These are phyloP conservation scores for Colius striatus DNA, from an alignment of 2,113 vertebrate species.

Conservation along the genomic window DNA sequence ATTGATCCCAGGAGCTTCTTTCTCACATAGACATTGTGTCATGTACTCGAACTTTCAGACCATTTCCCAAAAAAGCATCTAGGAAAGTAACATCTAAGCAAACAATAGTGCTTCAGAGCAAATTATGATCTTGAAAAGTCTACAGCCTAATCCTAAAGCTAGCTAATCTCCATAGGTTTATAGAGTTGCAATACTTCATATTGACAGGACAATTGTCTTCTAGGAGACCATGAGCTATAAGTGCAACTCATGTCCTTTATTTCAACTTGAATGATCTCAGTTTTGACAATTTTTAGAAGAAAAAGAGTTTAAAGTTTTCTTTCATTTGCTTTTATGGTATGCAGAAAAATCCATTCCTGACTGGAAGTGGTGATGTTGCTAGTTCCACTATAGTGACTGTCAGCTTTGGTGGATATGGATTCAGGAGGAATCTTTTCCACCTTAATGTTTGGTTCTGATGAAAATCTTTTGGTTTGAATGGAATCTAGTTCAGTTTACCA, in stretches of 20 bases:
- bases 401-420: not conserved
- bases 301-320: not conserved
- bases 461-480: not conserved
- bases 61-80: not conserved
- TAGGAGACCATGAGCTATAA: not conserved
- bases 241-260: not conserved
- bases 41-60: not conserved
- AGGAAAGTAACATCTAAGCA: not conserved
- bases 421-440: not conserved
- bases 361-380: not conserved
- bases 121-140: not conserved
- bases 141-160: not conserved
- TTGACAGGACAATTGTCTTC: not conserved
- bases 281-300: not conserved
- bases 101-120: not conserved
- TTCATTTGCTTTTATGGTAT: not conserved
- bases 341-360: not conserved
- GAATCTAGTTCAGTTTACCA: not conserved
- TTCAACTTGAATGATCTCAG: not conserved
- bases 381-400: not conserved
- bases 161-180: not conserved
- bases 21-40: not conserved
- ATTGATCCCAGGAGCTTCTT: not conserved
- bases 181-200: not conserved
- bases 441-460: not conserved